phyloP scores from a whole-genome alignment of 1,140 invertebrate species.

The Drosophila simulans region DNA sequence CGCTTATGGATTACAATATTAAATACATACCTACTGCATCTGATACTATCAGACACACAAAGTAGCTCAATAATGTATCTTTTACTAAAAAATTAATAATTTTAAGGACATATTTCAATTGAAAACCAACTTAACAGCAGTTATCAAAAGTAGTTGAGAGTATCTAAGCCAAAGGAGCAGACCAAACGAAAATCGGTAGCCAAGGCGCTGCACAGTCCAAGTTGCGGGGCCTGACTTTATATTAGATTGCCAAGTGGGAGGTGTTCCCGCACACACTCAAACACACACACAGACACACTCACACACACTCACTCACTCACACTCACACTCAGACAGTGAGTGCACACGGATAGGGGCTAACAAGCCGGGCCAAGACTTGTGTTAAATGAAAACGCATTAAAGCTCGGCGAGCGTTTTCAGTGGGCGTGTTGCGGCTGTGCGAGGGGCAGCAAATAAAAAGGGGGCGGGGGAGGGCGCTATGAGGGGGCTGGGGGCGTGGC shows the following conservation, averaged over 20 bases:
- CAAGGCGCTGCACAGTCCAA: constrained; percentile 33
- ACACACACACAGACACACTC: constrained; percentile 19
- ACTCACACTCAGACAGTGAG: not conserved
- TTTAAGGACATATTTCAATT: too few relatives aligned
- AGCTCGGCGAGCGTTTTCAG: constrained; percentile 68
- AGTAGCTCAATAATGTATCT: not conserved
- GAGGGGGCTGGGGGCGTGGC: constrained; percentile 13
- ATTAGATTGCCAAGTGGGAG: constrained; percentile 82
- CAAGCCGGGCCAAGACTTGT: constrained; percentile 64
- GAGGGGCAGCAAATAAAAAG: not conserved
- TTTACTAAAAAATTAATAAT: not conserved
- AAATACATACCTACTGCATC: not conserved
- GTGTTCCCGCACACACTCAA: constrained; percentile 67
- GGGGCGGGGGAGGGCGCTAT: constrained; percentile 8
- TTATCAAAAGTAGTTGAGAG: not conserved
- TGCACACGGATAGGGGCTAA: constrained; percentile 37
- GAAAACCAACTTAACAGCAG: too few relatives aligned
- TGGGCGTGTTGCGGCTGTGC: constrained; percentile 61
- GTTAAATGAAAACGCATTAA: constrained; percentile 83
- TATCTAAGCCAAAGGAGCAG: not conserved
- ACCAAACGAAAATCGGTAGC: constrained; percentile 29
- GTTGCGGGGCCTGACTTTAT: constrained; percentile 46
- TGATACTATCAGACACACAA: too few relatives aligned
- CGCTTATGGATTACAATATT: too few relatives aligned
- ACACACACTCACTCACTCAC: constrained; percentile 1